These are phyloP conservation scores for Muscidifurax raptorellus DNA, from an alignment of 1,140 invertebrate genomes.

Conservation along the genomic window DNA sequence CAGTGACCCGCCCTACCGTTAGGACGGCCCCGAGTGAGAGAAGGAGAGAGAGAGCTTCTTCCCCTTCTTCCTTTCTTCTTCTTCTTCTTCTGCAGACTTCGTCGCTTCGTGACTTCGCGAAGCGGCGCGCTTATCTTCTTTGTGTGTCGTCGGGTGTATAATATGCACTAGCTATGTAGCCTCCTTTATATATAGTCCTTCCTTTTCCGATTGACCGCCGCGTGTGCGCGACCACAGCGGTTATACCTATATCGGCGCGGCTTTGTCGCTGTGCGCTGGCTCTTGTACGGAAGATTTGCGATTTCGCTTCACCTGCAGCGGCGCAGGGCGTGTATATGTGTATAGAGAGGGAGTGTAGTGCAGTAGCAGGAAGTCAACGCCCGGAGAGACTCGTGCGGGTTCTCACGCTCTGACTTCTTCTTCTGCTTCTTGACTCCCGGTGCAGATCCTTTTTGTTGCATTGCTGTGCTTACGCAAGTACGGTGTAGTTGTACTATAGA, in stretches of 20 bases:
- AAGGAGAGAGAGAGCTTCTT: conserved; percentile 33
- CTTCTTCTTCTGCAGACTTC: conserved; percentile 47
- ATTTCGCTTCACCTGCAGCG: too few relatives aligned
- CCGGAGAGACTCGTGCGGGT: neutral
- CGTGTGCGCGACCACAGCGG: neutral
- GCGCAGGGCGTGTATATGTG: neutral
- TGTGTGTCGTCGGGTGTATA: neutral
- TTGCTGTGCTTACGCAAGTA: too few relatives aligned
- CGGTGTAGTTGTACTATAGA: neutral
- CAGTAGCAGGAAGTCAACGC: too few relatives aligned
- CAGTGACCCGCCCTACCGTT: conserved; percentile 77
- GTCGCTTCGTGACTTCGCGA: conserved; percentile 16
- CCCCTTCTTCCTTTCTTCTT: conserved; percentile 53
- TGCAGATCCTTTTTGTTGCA: neutral
- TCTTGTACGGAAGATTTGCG: neutral
- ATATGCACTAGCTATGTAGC: neutral
- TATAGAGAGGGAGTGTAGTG: too few relatives aligned
- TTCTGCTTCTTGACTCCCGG: neutral
- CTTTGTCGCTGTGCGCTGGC: neutral
- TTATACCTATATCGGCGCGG: too few relatives aligned
- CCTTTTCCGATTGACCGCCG: conserved; percentile 18
- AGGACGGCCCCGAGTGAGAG: conserved; percentile 74
- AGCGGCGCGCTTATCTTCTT: neutral
- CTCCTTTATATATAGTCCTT: conserved; percentile 16
- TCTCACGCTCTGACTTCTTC: neutral